These are phyloP conservation scores for Aphelenchoides besseyi DNA, from an alignment of 1,140 invertebrate genomes.

Conservation along the genomic window DNA sequence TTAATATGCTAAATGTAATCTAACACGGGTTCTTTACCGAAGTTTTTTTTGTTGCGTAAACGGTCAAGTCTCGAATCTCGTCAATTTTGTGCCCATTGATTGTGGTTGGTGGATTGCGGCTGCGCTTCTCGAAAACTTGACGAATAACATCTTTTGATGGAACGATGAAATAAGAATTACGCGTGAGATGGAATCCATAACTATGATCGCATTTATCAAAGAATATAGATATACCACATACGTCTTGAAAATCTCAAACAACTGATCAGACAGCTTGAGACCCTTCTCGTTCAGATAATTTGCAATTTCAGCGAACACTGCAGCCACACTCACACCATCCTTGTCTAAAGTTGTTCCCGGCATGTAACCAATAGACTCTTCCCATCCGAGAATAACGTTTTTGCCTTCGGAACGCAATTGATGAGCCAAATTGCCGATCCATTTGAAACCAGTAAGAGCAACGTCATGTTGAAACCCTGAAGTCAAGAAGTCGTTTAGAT, in stretches of 20 bases:
- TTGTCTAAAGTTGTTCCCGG: constrained; percentile 83
- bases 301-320: constrained; percentile 73
- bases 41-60: constrained; percentile 21
- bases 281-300: constrained; percentile 71
- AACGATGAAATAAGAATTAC: constrained; percentile 58
- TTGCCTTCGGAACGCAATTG: constrained; percentile 72
- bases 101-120: constrained; percentile 67
- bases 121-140: constrained; percentile 42
- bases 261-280: constrained; percentile 72
- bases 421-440: constrained; percentile 88
- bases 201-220: constrained; percentile 25
- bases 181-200: constrained; percentile 58
- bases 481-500: constrained; percentile 29
- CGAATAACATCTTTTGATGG: constrained; percentile 48
- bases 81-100: constrained; percentile 75
- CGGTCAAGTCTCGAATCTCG: constrained; percentile 78
- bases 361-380: constrained; percentile 82
- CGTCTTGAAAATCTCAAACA: constrained; percentile 76
- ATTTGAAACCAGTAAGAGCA: constrained; percentile 97
- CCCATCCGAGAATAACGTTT: constrained; percentile 85
- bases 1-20: not conserved
- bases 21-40: constrained; percentile 64
- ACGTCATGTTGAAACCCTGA: constrained; percentile 69
- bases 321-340: constrained; percentile 85
- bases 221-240: constrained; percentile 63